Evolutionary conservation across 2,797 vertebrate genomes (phyloP).

Genomic region (Epinephelus awoara): DNA sequence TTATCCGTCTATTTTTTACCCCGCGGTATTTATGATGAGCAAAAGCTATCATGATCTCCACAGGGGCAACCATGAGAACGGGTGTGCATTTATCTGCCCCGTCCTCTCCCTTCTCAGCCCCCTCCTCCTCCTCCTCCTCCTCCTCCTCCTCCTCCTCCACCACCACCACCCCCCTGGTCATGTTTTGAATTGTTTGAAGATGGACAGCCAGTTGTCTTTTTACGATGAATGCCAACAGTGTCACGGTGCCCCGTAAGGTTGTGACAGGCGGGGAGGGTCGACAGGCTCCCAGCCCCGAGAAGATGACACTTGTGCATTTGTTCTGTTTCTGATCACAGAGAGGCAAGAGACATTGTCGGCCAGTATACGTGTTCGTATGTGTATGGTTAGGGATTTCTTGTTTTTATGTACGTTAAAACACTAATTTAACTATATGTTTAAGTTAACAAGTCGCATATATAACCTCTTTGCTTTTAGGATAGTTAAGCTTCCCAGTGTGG

Average conservation of each 20-base stretch:
- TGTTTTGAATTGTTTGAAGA: conserved; percentile 81
- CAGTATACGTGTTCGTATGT: background rate
- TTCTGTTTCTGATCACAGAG: conserved; percentile 21
- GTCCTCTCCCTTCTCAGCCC: background rate
- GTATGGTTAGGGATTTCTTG: background rate
- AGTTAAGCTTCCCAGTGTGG: background rate
- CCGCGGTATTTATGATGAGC: conserved; percentile 68
- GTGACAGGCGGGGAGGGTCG: conserved; percentile 51
- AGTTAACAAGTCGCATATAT: background rate
- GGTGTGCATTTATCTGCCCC: conserved; percentile 45
- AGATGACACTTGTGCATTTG: conserved; percentile 58
- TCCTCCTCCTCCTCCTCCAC: background rate
- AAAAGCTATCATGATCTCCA: conserved; percentile 66
- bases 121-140: background rate
- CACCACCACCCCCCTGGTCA: conserved; percentile 10
- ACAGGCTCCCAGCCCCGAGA: conserved; percentile 36
- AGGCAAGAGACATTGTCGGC: background rate
- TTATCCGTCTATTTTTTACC: conserved; percentile 61
- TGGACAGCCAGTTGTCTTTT: conserved; percentile 80
- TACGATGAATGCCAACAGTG: conserved; percentile 74
- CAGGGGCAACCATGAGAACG: conserved; percentile 54
- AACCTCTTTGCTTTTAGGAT: background rate
- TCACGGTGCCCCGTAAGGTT: conserved; percentile 62
- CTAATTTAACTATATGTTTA: background rate
- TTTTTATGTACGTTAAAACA: background rate